phyloP scores from a whole-genome alignment of 2,888 invertebrate genomes.

The Barypeithes pellucidus region DNA sequence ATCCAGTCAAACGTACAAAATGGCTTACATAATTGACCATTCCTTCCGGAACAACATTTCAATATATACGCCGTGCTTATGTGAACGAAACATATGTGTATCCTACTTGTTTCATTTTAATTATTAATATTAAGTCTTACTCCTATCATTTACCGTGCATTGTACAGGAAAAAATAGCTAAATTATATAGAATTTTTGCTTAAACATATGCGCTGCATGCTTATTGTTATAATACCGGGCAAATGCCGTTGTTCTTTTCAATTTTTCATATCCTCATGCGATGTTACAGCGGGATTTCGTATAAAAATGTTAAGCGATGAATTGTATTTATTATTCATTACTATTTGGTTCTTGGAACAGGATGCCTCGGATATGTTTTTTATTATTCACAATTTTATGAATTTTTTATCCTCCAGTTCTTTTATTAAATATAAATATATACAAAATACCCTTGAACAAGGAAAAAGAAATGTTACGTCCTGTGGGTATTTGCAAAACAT shows the following conservation, averaged over 20 bases:
- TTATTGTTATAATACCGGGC: conserved; percentile 65
- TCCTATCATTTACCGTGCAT: conserved; percentile 71
- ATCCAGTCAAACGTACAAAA: conserved; percentile 39
- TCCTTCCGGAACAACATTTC: conserved; percentile 48
- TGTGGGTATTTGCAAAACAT: too few species aligned
- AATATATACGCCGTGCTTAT: conserved; percentile 62
- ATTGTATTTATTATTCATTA: conserved; percentile 8
- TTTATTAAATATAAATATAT: too few species aligned
- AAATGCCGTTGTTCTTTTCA: conserved; percentile 62
- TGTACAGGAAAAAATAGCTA: conserved; percentile 70
- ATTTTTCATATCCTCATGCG: conserved; percentile 63
- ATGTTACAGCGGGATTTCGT: conserved; percentile 51
- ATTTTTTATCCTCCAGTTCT: background rate
- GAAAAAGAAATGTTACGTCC: too few species aligned
- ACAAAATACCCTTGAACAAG: too few species aligned
- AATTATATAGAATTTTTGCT: conserved; percentile 71
- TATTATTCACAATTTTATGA: background rate
- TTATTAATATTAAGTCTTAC: conserved; percentile 70
- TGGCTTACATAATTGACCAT: conserved; percentile 49
- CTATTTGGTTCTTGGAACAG: conserved; percentile 11
- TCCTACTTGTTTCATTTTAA: conserved; percentile 69
- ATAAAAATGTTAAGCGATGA: conserved; percentile 24
- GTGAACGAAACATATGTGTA: conserved; percentile 70
- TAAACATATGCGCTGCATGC: conserved; percentile 68
- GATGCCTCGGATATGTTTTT: background rate